Evolutionary conservation across 2,888 invertebrate species (phyloP), one percentile per base, ranked within the genome.

Genomic region (Cyrtodaria siliqua): DNA sequence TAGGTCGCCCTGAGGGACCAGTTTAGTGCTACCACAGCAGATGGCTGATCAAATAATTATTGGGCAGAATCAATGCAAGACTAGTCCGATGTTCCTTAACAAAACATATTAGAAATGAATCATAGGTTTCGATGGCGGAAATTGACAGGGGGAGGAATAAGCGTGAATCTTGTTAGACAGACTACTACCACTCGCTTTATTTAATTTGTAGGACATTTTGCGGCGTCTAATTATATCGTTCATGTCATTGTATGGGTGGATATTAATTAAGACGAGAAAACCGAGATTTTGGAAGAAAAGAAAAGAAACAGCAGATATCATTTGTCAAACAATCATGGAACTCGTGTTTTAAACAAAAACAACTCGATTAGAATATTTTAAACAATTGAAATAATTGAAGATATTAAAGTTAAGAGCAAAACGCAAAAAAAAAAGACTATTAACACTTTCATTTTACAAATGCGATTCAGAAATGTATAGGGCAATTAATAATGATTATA

Each of bases 121-220:
- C 69, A 78, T 56, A 29, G 68, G 70, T 74, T 71, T 77, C 68
- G 61, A 71, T 74, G 52, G 63, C 73, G 42, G 49, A 27, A 67
- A 62, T 47, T 81, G 81, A 81, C 81, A 75, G 74, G 38, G 80
- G 77, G 72, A 59, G 77, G 67, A 27, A 59, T 20, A 57, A 67
- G 63, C 73, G 70, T 71, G 81, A 74, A 71, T 81, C 81, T 77
- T 77, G 81, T 81, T 81, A 81, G 77, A 74, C 49, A 33, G 56
- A 9, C 20, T 49, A 29, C 38, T 56, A 49, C 33, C 56, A 52
- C 55, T 64, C 77, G 49, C 61, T 81, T 81, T 73, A 80, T 80
- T 76, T 67, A 80, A 81, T 81, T 81, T 77, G 76, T 71, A 64
- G 62, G 64, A 67, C 63, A 57, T 73, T 63, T 80, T 68, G 72